These are phyloP conservation scores for Sylvia borin DNA, from an alignment of 2,797 vertebrate species.

Conservation along the genomic window DNA sequence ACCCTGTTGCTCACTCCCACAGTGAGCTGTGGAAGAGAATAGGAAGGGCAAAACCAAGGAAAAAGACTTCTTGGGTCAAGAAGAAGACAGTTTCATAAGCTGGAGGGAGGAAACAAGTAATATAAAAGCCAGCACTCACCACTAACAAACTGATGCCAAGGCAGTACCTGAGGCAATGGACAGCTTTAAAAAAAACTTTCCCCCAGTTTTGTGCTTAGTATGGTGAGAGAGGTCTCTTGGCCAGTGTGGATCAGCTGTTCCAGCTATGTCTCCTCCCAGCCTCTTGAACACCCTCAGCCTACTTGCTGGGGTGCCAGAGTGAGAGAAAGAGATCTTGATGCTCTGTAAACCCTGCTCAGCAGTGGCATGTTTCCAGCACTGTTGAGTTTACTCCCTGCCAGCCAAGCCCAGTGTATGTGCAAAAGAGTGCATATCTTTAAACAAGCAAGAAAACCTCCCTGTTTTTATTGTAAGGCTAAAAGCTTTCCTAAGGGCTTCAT, in stretches of 20 bases:
- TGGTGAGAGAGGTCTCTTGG: neutral
- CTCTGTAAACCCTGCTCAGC: neutral
- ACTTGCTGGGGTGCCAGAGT: neutral
- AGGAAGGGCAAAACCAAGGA: neutral
- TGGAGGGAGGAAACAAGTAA: neutral
- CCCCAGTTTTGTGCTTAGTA: neutral
- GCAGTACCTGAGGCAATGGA: neutral
- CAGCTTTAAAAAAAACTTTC: neutral
- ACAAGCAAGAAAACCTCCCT: neutral
- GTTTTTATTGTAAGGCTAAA: neutral
- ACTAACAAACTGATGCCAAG: neutral
- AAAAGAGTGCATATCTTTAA: neutral
- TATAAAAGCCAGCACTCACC: neutral
- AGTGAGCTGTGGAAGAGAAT: neutral
- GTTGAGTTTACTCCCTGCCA: neutral
- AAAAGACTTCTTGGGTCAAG: neutral
- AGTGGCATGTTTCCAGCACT: neutral
- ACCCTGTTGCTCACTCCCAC: rapidly evolving
- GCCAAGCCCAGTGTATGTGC: neutral
- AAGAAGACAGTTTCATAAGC: neutral
- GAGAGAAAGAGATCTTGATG: neutral
- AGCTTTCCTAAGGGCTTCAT: neutral
- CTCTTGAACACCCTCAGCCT: neutral
- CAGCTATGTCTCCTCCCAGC: rapidly evolving
- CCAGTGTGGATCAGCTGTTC: neutral